Base-by-base conservation (phyloP, 2,113 vertebrate species). In the Alouatta palliata region DNA sequence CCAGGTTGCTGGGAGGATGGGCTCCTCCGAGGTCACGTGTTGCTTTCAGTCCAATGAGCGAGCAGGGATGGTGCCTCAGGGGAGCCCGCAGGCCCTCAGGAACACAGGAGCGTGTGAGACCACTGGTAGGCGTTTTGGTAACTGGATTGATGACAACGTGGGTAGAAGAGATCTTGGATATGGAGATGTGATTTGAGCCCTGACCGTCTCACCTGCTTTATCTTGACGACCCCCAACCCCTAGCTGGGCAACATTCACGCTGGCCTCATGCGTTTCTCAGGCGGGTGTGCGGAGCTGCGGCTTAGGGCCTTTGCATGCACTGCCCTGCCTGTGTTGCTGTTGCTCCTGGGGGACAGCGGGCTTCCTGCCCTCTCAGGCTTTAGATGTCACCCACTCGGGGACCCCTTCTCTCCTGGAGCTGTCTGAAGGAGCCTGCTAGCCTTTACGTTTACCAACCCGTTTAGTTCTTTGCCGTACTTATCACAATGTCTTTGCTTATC, bases 61-160 rank as follows among this genome's bases (percentile, higher is more conserved):
- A 19, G n/a, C 73, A 49, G 21, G 43, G 37, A 35, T 8, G 52
- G 61, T 25, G 52, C 23, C 21, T 85, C 25, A 0, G 4, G 19
- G n/a, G 40, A 64, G 27, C 27, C 3, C 0, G 0, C 5, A 0
- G 3, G 3, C n/a, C 49, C 14, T 13, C 12, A 32, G 61, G 61
- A 64, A 64, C 27, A 64, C 27, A 32, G 61, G 61, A 64, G 32
- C 6, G 19, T 2, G 61, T 20, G 35, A 86, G 32, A 14, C 16
- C 8, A 0, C 21, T 43, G 58, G 35, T 79, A 56, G 35, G 27
- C 43, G 10, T 68, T 75, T 66, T 76, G 19, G 35, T 40, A 71
- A 80, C 37, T 16, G 37, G 49, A 7, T 11, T 58, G 54, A 71
- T 81, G 52, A 61, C 16, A 20, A 23, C 1, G 1, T 73, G 40